Base-by-base conservation (phyloP, 1,140 invertebrate genomes). In the Leptonema lineaticorne region DNA sequence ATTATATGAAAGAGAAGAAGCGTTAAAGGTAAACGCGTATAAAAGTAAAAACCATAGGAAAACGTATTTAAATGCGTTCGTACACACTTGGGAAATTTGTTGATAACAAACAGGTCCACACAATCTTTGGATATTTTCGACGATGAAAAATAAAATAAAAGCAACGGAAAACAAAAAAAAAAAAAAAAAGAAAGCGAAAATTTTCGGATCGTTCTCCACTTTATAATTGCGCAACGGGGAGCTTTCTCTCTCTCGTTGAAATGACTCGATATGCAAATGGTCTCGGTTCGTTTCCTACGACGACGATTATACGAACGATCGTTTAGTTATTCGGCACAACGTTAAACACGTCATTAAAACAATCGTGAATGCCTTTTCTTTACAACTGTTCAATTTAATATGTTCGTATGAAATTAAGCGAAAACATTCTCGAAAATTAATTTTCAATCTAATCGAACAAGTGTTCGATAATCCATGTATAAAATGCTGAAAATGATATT, bases 211-310 rank as follows among this genome's bases (percentile, higher is more conserved):
- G 9, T 24, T 24, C 4, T 24, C 50, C n/a, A n/a, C n/a, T n/a
- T n/a, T n/a, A n/a, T 53, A 53, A 53, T 53, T 53, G 50, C 50
- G 4, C 50, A 4, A 26, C 9, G 0, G 50, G 50, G 50, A 53
- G 9, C 8, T 2, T 7, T 24, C 11, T 3, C 9, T 11, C 8
- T 1, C 8, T 7, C 50, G 11, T 14, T 24, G 50, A 24, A 24
- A 45, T 16, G 37, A 45, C 11, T 53, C 50, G 50, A 53, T 53
- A 53, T 53, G 50, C 50, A 53, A 53, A 53, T 53, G 50, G 50
- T 53, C 50, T 26, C 27, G 27, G 22, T 24, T 53, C 50, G 50
- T 53, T 14, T 20, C 20, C 50, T 11, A 22, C n/a, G n/a, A n/a
- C n/a, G 9, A 9, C 50, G 50, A 53, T 53, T 53, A 53, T 26